These are phyloP conservation scores for Pristionchus fissidentatus DNA, from an alignment of 2,888 invertebrate genomes.

Conservation along the genomic window DNA sequence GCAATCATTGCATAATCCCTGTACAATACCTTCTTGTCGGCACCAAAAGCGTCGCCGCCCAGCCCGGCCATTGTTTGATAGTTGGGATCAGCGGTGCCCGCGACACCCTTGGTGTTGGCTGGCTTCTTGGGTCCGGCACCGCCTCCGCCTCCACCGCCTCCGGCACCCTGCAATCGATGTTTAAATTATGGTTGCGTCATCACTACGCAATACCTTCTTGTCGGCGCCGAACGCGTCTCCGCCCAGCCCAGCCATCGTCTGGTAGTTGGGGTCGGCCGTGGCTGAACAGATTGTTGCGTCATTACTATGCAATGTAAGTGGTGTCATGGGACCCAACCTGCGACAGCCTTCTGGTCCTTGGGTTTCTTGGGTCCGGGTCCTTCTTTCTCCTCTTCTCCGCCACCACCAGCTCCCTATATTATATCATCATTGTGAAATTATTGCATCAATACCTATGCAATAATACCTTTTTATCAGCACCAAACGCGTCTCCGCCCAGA, in stretches of 20 bases:
- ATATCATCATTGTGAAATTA: not conserved
- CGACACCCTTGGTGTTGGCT: not conserved
- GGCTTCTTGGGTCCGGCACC: not conserved
- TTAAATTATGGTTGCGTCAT: not conserved
- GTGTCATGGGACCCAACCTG: not conserved
- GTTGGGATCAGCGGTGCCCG: not conserved
- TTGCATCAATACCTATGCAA: not conserved
- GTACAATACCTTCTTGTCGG: constrained; percentile 2
- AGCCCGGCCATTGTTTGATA: constrained; percentile 1
- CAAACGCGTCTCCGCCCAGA: not conserved
- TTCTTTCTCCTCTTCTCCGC: not conserved
- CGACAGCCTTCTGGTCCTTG: not conserved
- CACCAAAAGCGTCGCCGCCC: not conserved
- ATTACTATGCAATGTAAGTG: not conserved
- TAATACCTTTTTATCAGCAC: not conserved
- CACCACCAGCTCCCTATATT: not conserved
- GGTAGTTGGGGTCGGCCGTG: not conserved
- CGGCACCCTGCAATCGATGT: not conserved
- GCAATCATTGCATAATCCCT: not conserved
- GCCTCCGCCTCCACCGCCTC: not conserved
- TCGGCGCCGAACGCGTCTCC: not conserved
- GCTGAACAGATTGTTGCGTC: not conserved
- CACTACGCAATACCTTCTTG: not conserved
- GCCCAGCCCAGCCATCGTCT: not conserved
- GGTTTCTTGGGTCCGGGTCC: not conserved